Evolutionary conservation across 2,888 invertebrate species (phyloP).

Genomic region (Xanthostigma xanthostigma): DNA sequence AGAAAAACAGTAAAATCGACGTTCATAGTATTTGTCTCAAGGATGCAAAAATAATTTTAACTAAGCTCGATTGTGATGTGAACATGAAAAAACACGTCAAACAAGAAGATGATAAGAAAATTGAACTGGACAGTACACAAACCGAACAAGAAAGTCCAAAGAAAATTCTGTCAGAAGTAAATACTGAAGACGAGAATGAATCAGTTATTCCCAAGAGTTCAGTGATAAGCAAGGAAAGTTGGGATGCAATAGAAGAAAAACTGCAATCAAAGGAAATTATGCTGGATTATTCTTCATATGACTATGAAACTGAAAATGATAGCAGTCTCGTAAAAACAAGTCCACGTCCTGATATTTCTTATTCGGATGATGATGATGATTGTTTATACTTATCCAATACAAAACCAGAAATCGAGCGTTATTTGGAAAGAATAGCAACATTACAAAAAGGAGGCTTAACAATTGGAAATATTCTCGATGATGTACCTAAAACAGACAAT

Average conservation of each 20-base stretch:
- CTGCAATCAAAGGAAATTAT: slow-evolving; percentile 19
- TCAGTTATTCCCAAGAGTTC: slow-evolving; percentile 7
- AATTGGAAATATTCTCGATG: not conserved
- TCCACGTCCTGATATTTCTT: slow-evolving; percentile 1
- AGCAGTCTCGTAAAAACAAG: not conserved
- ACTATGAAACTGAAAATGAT: slow-evolving; percentile 11
- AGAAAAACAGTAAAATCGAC: not conserved
- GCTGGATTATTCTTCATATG: slow-evolving; percentile 18
- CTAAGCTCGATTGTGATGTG: slow-evolving; percentile 5
- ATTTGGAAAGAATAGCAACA: slow-evolving; percentile 7
- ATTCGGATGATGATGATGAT: slow-evolving; percentile 10
- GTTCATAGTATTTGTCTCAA: not conserved
- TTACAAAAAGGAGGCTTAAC: slow-evolving; percentile 2
- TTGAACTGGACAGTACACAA: not conserved
- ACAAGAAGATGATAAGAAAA: not conserved
- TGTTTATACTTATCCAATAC: slow-evolving; percentile 11
- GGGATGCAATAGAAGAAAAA: slow-evolving; percentile 27
- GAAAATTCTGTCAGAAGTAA: not conserved
- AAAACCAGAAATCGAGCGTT: slow-evolving; percentile 8
- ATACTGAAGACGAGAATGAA: not conserved
- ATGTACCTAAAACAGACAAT: not conserved
- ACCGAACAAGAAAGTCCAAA: not conserved
- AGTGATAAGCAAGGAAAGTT: slow-evolving; percentile 24
- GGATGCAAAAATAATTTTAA: not conserved
- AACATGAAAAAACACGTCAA: not conserved